Evolutionary conservation across 2,888 invertebrate genomes (phyloP).

Genomic region (Tetanocera ferruginea): DNA sequence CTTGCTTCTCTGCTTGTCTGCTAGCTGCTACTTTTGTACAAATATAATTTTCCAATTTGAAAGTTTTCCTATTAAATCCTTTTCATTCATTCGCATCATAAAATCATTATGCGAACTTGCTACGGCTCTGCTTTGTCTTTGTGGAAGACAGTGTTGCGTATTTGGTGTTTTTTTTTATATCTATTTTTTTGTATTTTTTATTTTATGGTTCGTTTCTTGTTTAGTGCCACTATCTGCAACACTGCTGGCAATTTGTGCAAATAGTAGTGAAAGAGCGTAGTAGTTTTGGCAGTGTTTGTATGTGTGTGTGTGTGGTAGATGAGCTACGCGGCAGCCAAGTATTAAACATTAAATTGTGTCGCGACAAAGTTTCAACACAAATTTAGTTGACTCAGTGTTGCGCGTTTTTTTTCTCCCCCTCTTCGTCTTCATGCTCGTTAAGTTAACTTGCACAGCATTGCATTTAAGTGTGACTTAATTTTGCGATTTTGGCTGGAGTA

Average conservation of each 20-base stretch:
- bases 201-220: neutral
- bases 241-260: neutral
- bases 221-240: neutral
- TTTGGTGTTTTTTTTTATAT: neutral
- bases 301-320: neutral
- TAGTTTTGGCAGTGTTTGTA: neutral
- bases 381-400: conserved; percentile 37
- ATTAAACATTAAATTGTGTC: conserved; percentile 51
- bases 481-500: neutral
- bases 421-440: neutral
- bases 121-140: neutral
- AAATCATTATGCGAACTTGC: conserved; percentile 42
- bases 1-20: neutral
- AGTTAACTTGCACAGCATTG: neutral
- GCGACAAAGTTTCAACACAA: conserved; percentile 51
- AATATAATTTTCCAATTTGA: conserved; percentile 54
- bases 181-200: neutral
- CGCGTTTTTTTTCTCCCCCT: neutral
- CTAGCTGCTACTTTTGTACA: conserved; percentile 37
- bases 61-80: conserved; percentile 55
- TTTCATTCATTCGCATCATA: conserved; percentile 53
- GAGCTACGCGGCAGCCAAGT: conserved; percentile 29
- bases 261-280: neutral
- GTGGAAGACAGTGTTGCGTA: neutral
- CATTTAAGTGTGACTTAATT: conserved; percentile 27